Evolutionary conservation across 2,113 vertebrate species (phyloP).

Genomic region (Hemiprocne comata): DNA sequence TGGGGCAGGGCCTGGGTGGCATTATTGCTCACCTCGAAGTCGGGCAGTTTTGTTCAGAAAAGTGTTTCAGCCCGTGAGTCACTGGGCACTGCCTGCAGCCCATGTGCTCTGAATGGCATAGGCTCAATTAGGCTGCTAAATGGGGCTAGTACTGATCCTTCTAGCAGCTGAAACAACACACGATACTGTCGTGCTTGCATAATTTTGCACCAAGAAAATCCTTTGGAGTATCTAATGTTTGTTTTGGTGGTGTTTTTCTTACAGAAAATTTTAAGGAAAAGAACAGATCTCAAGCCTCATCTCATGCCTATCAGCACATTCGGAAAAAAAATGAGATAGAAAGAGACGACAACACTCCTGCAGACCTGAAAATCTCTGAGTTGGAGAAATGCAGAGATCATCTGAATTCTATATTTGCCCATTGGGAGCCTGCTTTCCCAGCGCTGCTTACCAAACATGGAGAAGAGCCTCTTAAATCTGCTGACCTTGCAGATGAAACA

Average conservation of each 20-base stretch:
- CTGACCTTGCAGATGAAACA: not conserved
- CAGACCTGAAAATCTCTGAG: not conserved
- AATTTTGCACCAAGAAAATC: not conserved
- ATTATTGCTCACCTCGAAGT: not conserved
- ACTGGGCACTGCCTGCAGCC: not conserved
- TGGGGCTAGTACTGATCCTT: not conserved
- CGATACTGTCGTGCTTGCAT: not conserved
- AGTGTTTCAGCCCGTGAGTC: not conserved
- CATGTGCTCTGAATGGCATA: not conserved
- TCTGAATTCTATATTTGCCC: constrained; percentile 78
- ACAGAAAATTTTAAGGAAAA: constrained; percentile 81
- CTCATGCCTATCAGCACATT: not conserved
- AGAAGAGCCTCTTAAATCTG: not conserved
- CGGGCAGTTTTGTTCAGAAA: not conserved
- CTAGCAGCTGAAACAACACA: not conserved
- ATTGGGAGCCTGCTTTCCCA: constrained; percentile 79
- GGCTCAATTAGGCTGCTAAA: not conserved
- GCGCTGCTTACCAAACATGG: accelerated
- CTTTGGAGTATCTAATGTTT: not conserved
- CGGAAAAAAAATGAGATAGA: constrained; percentile 18
- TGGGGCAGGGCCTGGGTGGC: not conserved
- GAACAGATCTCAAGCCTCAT: constrained; percentile 34
- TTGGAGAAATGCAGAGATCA: constrained; percentile 74
- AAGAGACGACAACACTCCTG: not conserved
- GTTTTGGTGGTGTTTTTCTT: not conserved